Conservation (phyloP, 2,888 invertebrate species). For the Stenodera caucasica region DNA sequence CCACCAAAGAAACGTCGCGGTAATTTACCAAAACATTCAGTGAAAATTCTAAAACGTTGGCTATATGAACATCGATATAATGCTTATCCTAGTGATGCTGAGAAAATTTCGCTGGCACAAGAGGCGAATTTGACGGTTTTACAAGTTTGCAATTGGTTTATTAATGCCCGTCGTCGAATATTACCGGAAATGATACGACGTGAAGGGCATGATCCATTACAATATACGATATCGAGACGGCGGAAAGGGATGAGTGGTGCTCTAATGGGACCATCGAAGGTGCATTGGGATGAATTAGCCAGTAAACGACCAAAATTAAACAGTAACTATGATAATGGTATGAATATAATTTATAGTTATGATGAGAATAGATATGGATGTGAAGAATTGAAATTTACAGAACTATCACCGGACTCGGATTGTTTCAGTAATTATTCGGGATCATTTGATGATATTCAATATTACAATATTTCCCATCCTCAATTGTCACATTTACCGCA, state of each 20-base stretch:
- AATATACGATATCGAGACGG: constrained; percentile 89
- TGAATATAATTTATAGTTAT: constrained; percentile 62
- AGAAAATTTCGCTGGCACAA: constrained; percentile 82
- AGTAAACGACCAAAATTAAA: too few species aligned
- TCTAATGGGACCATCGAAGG: constrained; percentile 10
- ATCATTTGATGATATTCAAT: constrained; percentile 42
- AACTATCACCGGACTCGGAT: constrained; percentile 64
- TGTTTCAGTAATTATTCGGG: not conserved
- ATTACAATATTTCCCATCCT: constrained; percentile 59
- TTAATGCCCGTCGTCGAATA: constrained; percentile 89
- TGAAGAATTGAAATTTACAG: constrained; percentile 76
- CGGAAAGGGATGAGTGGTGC: constrained; percentile 66
- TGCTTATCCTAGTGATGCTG: constrained; percentile 92
- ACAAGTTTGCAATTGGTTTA: constrained; percentile 97
- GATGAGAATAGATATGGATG: constrained; percentile 71
- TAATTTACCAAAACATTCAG: constrained; percentile 90
- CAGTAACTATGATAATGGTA: constrained; percentile 60
- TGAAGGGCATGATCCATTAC: constrained; percentile 88
- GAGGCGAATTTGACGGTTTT: constrained; percentile 86
- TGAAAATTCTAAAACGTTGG: constrained; percentile 90
- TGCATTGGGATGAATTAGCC: not conserved
- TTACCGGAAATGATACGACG: constrained; percentile 91
- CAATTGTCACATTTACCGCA: constrained; percentile 65
- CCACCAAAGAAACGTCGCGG: constrained; percentile 80
- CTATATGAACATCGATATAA: constrained; percentile 92